Base-by-base conservation (phyloP, 1,140 invertebrate genomes). In the Drosophila rufa region DNA sequence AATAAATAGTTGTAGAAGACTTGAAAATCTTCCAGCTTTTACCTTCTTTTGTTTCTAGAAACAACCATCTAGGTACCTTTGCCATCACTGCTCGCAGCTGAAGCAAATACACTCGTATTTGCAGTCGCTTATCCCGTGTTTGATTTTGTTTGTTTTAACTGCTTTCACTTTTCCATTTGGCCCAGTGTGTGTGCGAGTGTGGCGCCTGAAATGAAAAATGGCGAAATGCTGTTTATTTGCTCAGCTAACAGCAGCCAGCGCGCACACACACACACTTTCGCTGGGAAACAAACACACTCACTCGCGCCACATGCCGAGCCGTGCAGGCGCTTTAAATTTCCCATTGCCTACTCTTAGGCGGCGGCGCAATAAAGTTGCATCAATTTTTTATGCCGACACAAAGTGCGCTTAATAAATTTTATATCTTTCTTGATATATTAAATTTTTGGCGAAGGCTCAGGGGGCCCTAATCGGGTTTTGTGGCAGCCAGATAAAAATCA, bases 91-190 rank as follows among this genome's bases (percentile, higher is more conserved):
- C 19, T 1, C 40, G 53, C 53, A 25, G 36, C 43, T 51, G 46
- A n/a, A 17, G 33, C 68, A 71, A 69, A 58, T 55, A 60, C 47
- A 60, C 38, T 40, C 40, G 43, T 58, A 69, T 77, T 69, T 64
- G 66, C 61, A 61, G 59, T 67, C 71, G 82, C 78, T 82, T 77
- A 77, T 80, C 55, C 84, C 50, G 60, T 68, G 74, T 89, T 89
- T 87, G 84, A 87, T 87, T 84, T 84, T 61, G 69, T 90, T 89
- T 87, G 85, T 73, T 84, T 87, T 75, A 87, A 81, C 80, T 81
- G 85, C 78, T 89, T 87, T 90, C 80, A 84, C 74, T 89, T 87
- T 87, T 64, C 77, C 80, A 84, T 89, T 87, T 84, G 68, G 62
- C 51, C 50, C 14, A 27, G 38, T 30, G 22, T 36, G 46, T 64